Base-by-base conservation (phyloP, 30 jellyfish, hydroid and myxozoan species). In the Pseudorhiza aurosa region DNA sequence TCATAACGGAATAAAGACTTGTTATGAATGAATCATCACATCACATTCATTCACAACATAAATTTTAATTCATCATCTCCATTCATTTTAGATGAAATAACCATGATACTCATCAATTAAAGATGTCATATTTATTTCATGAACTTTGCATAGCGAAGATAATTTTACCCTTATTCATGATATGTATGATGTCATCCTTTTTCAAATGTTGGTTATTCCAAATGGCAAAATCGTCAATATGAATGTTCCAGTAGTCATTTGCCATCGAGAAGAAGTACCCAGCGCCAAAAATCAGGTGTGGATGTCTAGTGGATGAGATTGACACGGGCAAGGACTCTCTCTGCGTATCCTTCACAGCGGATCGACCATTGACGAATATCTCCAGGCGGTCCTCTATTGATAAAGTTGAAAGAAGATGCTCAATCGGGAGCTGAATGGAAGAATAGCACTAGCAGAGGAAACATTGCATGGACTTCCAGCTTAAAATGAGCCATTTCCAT, bases 141-240 rank as follows among this genome's bases (percentile, higher is more conserved):
- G n/a, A n/a, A n/a, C n/a, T n/a, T n/a, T n/a, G n/a, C n/a, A n/a
- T n/a, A n/a, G n/a, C n/a, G n/a, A n/a, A n/a, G n/a, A n/a, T n/a
- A n/a, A n/a, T n/a, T n/a, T 30, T 64, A 64, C 77, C 77, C 35
- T 64, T 64, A 18, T 64, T 35, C 59, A 64, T 64, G 1, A 64
- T 21, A 36, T 64, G 0, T 30, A n/a, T 18, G 14, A 64, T 27
- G n/a, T 64, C 77, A 1, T 12, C 58, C 5, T 29, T 9, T 0
- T 58, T 64, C 58, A 64, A 27, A 17, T 10, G 2, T 12, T 33
- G 57, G 21, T 35, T 42, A 6, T 72, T 26, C 72, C 71, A 72
- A 50, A 42, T 1, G 3, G 85, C 72, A 72, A 64, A 64, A 27
- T 64, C 77, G 40, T 64, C 77, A 64, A 64, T 35, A 64, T 64